Evolutionary conservation across 2,113 vertebrate species (phyloP), one percentile per base, ranked within the genome.

Genomic region (Pollimyrus isidori): DNA sequence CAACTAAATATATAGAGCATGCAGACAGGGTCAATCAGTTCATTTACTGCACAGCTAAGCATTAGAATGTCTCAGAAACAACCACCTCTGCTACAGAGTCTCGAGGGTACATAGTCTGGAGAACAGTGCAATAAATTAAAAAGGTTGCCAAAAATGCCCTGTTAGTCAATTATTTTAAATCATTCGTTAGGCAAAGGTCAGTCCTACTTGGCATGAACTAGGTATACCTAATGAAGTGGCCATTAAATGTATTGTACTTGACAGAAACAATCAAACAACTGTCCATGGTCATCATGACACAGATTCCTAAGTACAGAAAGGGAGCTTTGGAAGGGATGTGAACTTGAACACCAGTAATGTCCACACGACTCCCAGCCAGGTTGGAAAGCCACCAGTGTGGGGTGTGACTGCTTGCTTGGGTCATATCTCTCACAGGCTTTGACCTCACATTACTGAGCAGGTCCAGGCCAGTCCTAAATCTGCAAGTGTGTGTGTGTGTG

Each of bases 361-460:
- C 10, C 49, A 82, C 46, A 53, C 52, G 62, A 65, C 87, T 39
- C 39, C n/a, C n/a, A 35, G 65, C 30, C 49, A 46, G 26, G 19
- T 56, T 3, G 15, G 46, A 62, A 52, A 49, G 48, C 82, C 53
- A 65, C 53, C 89, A 39, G 65, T 86, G 58, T 89, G n/a, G 62
- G 89, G 89, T 21, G 17, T 80, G 35, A 42, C 26, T 23, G 45
- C 53, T 26, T 10, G 19, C n/a, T 23, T 53, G 53, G 88, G 73
- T 80, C 35, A 80, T 80, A 80, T 19, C 49, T 48, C 19, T 84
- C 52, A 7, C 52, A 2, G 52, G 23, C 30, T 52, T 83, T 49
- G 17, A 80, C 76, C 23, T 49, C 26, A 7, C 89, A 65, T 89
- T 80, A 45, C 62, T 76, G 84, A 52, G 85, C 89, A 89, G 85